phyloP scores from a whole-genome alignment of 2,797 vertebrate species.

The Chloroceryle inda region DNA sequence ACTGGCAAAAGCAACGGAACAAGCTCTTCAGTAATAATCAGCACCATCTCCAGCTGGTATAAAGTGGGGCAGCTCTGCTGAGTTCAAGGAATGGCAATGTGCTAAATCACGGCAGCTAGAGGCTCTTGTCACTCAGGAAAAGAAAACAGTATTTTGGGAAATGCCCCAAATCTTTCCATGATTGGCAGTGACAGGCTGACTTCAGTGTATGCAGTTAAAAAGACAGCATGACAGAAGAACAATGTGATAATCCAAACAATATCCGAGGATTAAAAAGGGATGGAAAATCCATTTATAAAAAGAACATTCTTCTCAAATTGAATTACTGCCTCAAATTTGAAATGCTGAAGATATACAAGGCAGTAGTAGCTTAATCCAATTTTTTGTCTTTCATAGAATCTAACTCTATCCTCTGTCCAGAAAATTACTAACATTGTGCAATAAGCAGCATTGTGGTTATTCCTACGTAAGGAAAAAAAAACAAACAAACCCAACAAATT shows the following conservation, averaged over 20 bases:
- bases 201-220: constrained; percentile 34
- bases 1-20: background rate
- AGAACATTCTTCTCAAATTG: constrained; percentile 39
- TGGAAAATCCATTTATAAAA: constrained; percentile 65
- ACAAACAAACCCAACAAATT: background rate
- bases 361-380: constrained; percentile 26
- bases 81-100: background rate
- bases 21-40: background rate
- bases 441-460: constrained; percentile 30
- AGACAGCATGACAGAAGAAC: background rate
- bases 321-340: background rate
- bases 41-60: background rate
- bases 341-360: constrained; percentile 44
- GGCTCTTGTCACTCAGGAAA: background rate
- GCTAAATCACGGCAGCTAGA: background rate
- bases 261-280: constrained; percentile 31
- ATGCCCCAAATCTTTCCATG: background rate
- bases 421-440: constrained; percentile 43
- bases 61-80: background rate
- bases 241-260: constrained; percentile 45
- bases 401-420: constrained; percentile 2
- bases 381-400: constrained; percentile 50
- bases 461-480: constrained; percentile 17
- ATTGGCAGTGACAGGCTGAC: background rate
- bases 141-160: background rate